Evolutionary conservation across 1,140 invertebrate species (phyloP).

Genomic region (Drosophila pandora): DNA sequence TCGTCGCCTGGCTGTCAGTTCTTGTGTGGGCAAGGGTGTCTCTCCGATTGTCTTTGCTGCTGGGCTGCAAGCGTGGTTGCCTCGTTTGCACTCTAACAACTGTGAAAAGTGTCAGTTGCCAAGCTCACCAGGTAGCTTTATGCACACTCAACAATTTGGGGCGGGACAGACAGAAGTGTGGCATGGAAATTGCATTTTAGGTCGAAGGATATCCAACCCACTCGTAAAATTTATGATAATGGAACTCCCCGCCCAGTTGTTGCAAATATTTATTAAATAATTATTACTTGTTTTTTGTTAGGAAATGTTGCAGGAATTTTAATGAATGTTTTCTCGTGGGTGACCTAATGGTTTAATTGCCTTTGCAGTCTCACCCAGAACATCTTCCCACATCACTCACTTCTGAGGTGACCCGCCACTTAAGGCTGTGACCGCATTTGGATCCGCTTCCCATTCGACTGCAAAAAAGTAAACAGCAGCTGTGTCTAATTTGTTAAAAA

Average conservation of each 20-base stretch:
- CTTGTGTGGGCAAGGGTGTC: slow-evolving; percentile 58
- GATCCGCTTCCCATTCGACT: slow-evolving; percentile 37
- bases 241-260: neutral
- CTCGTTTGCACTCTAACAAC: slow-evolving; percentile 76
- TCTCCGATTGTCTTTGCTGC: slow-evolving; percentile 17
- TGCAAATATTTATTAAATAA: neutral
- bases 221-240: neutral
- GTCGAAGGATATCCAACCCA: slow-evolving; percentile 2
- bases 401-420: slow-evolving; percentile 31
- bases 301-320: neutral
- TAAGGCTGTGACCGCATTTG: slow-evolving; percentile 44
- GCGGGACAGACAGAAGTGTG: slow-evolving; percentile 51
- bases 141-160: slow-evolving; percentile 39
- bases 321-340: neutral
- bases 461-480: slow-evolving; percentile 59
- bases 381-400: slow-evolving; percentile 70
- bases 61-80: slow-evolving; percentile 52
- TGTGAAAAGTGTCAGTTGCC: slow-evolving; percentile 52
- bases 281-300: neutral
- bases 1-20: slow-evolving; percentile 28
- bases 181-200: slow-evolving; percentile 23
- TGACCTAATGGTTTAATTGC: slow-evolving; percentile 36
- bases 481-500: slow-evolving; percentile 70
- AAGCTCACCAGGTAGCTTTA: slow-evolving; percentile 2
- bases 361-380: slow-evolving; percentile 34